phyloP scores from a whole-genome alignment of 2,888 invertebrate species.

The Choristoneura rosaceana region DNA sequence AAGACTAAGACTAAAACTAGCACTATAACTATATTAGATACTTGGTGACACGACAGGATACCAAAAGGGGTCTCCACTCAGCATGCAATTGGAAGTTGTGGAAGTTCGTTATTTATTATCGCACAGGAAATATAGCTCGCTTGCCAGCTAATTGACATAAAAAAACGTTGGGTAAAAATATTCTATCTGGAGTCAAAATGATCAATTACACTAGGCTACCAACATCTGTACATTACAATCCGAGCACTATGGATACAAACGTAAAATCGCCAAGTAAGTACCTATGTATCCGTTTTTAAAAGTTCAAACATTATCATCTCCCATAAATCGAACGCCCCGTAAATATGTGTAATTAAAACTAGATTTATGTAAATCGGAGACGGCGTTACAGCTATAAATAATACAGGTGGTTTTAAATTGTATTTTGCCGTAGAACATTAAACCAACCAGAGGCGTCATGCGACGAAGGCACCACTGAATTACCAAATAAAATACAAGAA shows the following conservation, averaged over 20 bases:
- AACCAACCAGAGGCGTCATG: neutral
- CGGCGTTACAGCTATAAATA: conserved; percentile 67
- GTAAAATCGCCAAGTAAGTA: too few relatives aligned
- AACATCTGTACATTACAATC: neutral
- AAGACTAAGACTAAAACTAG: too few relatives aligned
- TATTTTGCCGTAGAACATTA: conserved; percentile 50
- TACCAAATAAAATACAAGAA: too few relatives aligned
- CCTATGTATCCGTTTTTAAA: conserved; percentile 15
- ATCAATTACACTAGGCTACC: neutral
- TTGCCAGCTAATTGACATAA: too few relatives aligned
- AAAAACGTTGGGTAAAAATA: too few relatives aligned
- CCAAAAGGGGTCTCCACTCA: too few relatives aligned
- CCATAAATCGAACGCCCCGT: conserved; percentile 46
- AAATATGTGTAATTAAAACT: conserved; percentile 63
- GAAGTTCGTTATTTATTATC: too few relatives aligned
- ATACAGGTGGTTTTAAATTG: conserved; percentile 58
- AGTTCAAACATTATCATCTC: conserved; percentile 33
- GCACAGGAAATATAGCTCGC: too few relatives aligned
- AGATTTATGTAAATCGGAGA: conserved; percentile 67
- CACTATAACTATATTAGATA: too few relatives aligned
- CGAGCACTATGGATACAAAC: neutral
- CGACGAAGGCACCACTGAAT: too few relatives aligned
- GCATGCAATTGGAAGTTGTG: too few relatives aligned
- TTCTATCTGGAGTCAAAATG: neutral
- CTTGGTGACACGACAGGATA: too few relatives aligned